Percentiles rank a stretch among this genome's conserved stretches.
phyloP scores from a whole-genome alignment of 2,888 invertebrate species.

The Eugnorisma glareosa region DNA sequence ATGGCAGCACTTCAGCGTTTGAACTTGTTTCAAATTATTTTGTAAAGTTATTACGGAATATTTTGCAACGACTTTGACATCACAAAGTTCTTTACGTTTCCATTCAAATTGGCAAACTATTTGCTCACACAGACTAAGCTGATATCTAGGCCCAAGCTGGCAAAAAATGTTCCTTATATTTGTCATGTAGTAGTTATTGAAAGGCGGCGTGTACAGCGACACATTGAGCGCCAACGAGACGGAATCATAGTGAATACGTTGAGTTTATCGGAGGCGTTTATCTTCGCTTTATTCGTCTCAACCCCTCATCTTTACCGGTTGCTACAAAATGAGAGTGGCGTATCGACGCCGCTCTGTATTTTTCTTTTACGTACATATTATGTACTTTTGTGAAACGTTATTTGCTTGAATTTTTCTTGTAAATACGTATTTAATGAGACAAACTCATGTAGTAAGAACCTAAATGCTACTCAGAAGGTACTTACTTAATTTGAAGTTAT shows the following conservation, averaged over 20 bases:
- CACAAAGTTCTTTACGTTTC: constrained; percentile 41
- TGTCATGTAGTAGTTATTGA: constrained; percentile 60
- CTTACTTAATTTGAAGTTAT: constrained; percentile 25
- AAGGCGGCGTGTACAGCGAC: constrained; percentile 52
- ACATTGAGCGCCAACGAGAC: constrained; percentile 68
- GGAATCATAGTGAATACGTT: constrained; percentile 67
- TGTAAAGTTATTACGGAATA: constrained; percentile 39
- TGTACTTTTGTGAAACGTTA: constrained; percentile 21
- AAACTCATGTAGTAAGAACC: background rate
- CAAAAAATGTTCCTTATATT: constrained; percentile 50
- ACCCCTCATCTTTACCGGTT: constrained; percentile 70
- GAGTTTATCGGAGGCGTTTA: constrained; percentile 69
- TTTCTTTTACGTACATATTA: constrained; percentile 32
- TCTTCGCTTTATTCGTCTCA: constrained; percentile 68
- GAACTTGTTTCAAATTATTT: constrained; percentile 38
- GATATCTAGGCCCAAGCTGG: constrained; percentile 14
- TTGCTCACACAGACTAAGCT: constrained; percentile 23
- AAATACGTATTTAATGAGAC: constrained; percentile 24
- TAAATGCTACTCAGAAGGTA: background rate
- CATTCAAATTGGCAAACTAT: constrained; percentile 41
- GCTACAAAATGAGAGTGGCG: constrained; percentile 66
- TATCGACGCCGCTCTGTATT: constrained; percentile 57
- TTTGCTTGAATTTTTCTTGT: constrained; percentile 14
- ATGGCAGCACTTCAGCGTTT: constrained; percentile 30
- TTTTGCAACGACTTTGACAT: constrained; percentile 41